Percentiles rank a stretch among this genome's conserved stretches.
Conservation (phyloP, 2,888 invertebrate species). For the Mylabris sibirica region DNA sequence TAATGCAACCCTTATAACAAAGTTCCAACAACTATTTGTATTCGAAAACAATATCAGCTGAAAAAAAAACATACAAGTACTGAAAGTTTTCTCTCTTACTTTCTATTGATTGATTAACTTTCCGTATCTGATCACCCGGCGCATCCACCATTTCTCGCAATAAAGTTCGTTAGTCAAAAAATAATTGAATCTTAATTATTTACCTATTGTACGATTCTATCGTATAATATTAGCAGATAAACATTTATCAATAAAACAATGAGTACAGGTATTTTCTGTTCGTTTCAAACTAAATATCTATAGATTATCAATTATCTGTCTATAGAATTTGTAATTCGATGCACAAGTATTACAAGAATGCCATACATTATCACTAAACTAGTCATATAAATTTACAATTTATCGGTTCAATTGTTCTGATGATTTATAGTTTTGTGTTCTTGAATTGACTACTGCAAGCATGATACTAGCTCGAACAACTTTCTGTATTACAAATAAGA, state of each 20-base stretch:
- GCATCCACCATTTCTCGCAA: neutral
- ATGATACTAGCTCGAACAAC: neutral
- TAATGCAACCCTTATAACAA: neutral
- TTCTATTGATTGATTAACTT: neutral
- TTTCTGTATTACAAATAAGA: neutral
- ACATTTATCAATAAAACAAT: neutral
- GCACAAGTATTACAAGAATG: neutral
- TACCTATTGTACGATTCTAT: neutral
- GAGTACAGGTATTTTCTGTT: neutral
- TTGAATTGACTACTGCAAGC: neutral
- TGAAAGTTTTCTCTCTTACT: neutral
- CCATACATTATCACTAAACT: neutral
- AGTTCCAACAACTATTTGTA: neutral
- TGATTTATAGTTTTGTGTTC: neutral
- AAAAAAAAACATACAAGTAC: neutral
- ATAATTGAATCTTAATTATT: neutral
- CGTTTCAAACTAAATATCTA: neutral
- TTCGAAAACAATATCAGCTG: neutral
- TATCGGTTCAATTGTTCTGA: neutral
- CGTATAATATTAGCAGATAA: neutral
- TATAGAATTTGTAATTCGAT: neutral
- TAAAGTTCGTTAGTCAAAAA: neutral
- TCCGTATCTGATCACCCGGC: neutral
- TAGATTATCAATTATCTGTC: neutral
- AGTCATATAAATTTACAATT: neutral